Percentiles rank a stretch among this genome's conserved stretches.
phyloP scores from a whole-genome alignment of 2,888 invertebrate genomes.

The Tenthredo scrophulariae region DNA sequence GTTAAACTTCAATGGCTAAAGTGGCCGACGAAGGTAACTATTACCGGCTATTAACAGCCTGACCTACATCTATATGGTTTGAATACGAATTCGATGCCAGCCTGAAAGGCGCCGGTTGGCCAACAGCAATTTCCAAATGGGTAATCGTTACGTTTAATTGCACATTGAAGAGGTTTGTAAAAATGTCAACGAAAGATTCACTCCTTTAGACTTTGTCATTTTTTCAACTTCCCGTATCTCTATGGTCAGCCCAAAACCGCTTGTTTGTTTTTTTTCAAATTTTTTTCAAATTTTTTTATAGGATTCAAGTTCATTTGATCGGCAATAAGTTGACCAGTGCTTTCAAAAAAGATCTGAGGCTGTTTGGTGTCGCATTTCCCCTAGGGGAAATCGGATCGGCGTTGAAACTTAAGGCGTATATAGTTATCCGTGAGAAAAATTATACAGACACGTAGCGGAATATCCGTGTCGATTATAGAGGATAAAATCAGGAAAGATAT shows the following conservation, averaged over 20 bases:
- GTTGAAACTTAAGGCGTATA: neutral
- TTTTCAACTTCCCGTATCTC: too few species aligned
- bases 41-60: constrained; percentile 41
- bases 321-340: neutral
- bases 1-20: constrained; percentile 36
- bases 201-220: neutral
- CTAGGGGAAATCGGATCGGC: too few species aligned
- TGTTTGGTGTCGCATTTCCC: too few species aligned
- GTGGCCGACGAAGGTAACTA: constrained; percentile 40
- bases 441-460: neutral
- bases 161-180: neutral
- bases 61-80: constrained; percentile 15
- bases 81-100: constrained; percentile 23
- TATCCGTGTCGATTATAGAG: constrained; percentile 26
- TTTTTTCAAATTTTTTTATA: neutral
- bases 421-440: neutral
- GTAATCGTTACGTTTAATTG: neutral
- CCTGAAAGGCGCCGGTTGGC: neutral
- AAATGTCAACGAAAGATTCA: neutral
- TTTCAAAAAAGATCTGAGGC: too few species aligned
- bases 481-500: neutral
- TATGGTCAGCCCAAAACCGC: too few species aligned
- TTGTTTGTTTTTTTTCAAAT: too few species aligned
- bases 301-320: neutral
- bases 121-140: neutral